Base-by-base conservation (phyloP, 2,888 invertebrate genomes). In the Cepaea hortensis region DNA sequence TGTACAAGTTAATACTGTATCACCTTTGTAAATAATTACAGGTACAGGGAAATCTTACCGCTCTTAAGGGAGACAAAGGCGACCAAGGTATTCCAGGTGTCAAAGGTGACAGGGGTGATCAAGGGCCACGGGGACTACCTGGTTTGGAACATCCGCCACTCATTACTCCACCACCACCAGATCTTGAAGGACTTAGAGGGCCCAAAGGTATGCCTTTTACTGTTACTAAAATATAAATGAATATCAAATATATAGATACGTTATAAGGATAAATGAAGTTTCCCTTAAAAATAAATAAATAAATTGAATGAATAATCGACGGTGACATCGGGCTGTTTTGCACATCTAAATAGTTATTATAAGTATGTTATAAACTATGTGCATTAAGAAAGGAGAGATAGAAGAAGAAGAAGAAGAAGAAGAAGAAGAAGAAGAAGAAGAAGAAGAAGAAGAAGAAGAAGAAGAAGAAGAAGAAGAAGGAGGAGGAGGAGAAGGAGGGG, bases 81-180 rank as follows among this genome's bases (percentile, higher is more conserved):
- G 79, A 86, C 7, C 87, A 83, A 65, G 90, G 90, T 23, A 55
- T 55, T 20, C 77, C 20, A 79, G 77, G 77, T 55, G 81, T 72
- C 3, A 85, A 83, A 35, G 91, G 91, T n/a, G 86, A 88, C 15
- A 88, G 84, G 73, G 90, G 90, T 35, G 87, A 87, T 15, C 48
- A 48, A n/a, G 91, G 90, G 11, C 86, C 84, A 13, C 88, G 80
- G 23, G 90, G 90, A 15, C 80, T 84, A 11, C 88, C 88, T 7
- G 46, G 65, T 18, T 23, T 88, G n/a, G 80, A 85, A 35, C 85
- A 79, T 20, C 88, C 90, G 23, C 89, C 89, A 6, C 85, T 88
- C 46, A 89, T 90, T n/a, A 89, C 90, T 6, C 88, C 88, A 13
- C 90, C 90, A 15, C 90, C 90, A 55, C 90, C 90, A 82, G 88